Base-by-base conservation (phyloP, 2,797 vertebrate genomes). In the Sciurus vulgaris region DNA sequence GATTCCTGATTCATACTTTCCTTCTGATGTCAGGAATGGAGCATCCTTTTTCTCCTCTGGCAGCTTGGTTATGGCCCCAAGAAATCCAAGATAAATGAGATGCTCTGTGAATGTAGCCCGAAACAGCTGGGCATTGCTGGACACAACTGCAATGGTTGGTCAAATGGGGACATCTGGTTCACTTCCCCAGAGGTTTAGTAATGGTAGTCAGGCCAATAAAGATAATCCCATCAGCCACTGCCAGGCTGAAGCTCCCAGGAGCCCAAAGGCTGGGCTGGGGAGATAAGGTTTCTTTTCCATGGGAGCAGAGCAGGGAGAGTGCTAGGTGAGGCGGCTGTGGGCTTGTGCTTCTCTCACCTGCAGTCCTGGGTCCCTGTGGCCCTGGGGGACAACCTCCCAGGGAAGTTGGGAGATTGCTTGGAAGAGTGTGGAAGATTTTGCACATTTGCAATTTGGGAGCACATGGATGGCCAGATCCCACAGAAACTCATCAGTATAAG, bases 51-150 rank as follows among this genome's bases (percentile, higher is more conserved):
- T 89, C 76, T 94, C 59, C 41, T 49, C 89, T 44, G 67, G 92
- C 90, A 81, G 89, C 74, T 95, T 93, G 83, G n/a, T 69, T 86
- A 82, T 56, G 65, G 93, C 91, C 63, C 88, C 44, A 56, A 88
- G 88, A 96, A 96, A 95, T 92, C 59, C 61, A 89, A 93, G 96
- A 97, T 96, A 82, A 86, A 96, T 89, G 89, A 61, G 91, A 85
- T 1, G 4, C 59, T 67, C 92, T 96, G 96, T 91, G 92, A 95
- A 92, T 51, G 41, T 70, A 95, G 85, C 10, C 74, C 18, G 70
- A 87, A 88, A 95, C 97, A 97, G 97, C 97, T 97, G 97, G 96
- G 28, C 79, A 28, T 97, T 94, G 94, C 89, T 96, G 97, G 94
- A 95, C 88, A 94, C 33, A 69, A 72, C 26, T 91, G 85, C 94